Conservation (phyloP, 2,113 vertebrate genomes). For the Gallinago undulata region DNA sequence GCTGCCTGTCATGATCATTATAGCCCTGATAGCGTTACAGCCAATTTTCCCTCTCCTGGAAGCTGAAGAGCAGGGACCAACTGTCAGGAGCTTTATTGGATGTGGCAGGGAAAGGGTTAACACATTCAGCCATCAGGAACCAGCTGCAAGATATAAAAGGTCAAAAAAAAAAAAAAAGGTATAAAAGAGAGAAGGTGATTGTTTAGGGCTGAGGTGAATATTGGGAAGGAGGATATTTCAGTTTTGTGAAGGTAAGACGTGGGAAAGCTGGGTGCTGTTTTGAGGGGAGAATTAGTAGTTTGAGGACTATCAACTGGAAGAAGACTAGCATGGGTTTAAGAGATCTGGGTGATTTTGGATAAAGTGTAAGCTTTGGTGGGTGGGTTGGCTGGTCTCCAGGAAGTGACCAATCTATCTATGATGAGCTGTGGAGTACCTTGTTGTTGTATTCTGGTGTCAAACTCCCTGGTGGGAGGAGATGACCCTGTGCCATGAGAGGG, state of each 20-base stretch:
- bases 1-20: neutral
- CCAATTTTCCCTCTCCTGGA: neutral
- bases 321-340: neutral
- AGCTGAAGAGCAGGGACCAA: neutral
- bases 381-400: neutral
- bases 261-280: neutral
- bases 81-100: neutral
- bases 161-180: too few relatives aligned
- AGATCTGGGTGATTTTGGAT: too few relatives aligned
- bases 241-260: neutral
- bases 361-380: neutral
- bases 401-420: accelerated
- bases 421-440: neutral
- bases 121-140: neutral
- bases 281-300: neutral
- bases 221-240: accelerated
- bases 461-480: neutral
- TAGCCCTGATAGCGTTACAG: neutral
- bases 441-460: neutral
- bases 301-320: neutral
- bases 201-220: accelerated
- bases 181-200: accelerated
- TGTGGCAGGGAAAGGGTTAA: neutral
- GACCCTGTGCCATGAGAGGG: neutral
- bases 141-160: neutral